Base-by-base conservation (phyloP, 2,888 invertebrate species). In the Calameuta pallipes region DNA sequence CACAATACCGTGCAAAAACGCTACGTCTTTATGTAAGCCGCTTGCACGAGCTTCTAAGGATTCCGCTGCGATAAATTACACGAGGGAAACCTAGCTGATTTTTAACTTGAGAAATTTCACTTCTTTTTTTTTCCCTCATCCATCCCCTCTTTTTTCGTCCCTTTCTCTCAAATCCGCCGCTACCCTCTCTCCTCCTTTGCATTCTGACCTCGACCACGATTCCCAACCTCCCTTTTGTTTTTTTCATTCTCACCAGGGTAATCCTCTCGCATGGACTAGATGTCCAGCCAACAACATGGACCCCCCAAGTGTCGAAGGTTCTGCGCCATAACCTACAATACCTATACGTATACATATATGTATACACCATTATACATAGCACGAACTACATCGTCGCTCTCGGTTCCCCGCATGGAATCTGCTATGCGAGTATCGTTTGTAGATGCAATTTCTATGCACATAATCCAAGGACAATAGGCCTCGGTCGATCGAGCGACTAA, bases 391-490 rank as follows among this genome's bases (percentile, higher is more conserved):
- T 9, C 9, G 56, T 9, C 0, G 56, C 56, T 15, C 6, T 56
- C 23, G 23, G 56, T 23, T 56, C 9, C 56, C 56, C 56, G 23
- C 23, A 15, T 9, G 23, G 56, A 56, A 56, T 56, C 23, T 9
- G 1, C 56, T 56, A 56, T 9, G 23, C 23, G 56, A 9, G 23
- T 56, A 56, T 56, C 56, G 56, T 23, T 56, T 23, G 56, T 56
- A 23, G 1, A 56, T 56, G 81, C 81, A 83, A 84, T 86, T 82
- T 82, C 83, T 83, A 84, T 82, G 83, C 82, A 80, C 85, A 84
- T 87, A 87, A 87, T 87, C 87, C 87, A 75, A 76, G 77, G 83
- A 87, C 87, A 87, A 87, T 87, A 83, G 83, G 76, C 81, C 15
- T 31, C 71, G 9, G 31, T 13, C 71, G 71, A 71, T 71, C 71